These are phyloP conservation scores for Phacellophora camtschatica DNA, from an alignment of 30 jellyfish, hydroid and myxozoan genomes.

Conservation along the genomic window DNA sequence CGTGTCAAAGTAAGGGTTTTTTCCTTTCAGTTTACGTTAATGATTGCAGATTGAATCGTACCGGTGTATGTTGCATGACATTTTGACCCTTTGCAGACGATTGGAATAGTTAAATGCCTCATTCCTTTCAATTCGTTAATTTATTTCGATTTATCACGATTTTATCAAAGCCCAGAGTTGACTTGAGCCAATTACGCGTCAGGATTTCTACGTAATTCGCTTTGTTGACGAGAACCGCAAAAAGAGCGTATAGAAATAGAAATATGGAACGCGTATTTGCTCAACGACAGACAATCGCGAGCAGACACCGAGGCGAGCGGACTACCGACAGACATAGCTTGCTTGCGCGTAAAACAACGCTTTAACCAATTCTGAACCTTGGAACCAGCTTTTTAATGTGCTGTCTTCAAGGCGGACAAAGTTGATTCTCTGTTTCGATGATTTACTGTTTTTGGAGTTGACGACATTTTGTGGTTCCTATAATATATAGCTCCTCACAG, in stretches of 20 bases:
- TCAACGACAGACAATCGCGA: constrained; percentile 42
- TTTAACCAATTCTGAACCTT: constrained; percentile 24
- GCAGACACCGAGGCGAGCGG: constrained; percentile 53
- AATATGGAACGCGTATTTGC: constrained; percentile 53
- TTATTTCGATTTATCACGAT: constrained; percentile 64
- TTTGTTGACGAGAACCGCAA: constrained; percentile 60
- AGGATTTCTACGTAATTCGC: constrained; percentile 42
- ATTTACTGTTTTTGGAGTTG: constrained; percentile 17
- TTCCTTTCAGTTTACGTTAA: too few relatives aligned
- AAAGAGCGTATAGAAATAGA: constrained; percentile 57
- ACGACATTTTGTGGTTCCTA: constrained; percentile 51
- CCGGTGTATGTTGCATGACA: constrained; percentile 17
- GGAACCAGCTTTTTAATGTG: constrained; percentile 16
- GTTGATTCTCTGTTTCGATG: constrained; percentile 7
- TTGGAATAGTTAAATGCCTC: constrained; percentile 35
- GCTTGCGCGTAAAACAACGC: neutral
- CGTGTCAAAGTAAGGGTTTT: too few relatives aligned
- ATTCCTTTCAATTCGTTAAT: constrained; percentile 44
- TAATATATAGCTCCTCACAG: constrained; percentile 59
- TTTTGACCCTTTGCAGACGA: constrained; percentile 45
- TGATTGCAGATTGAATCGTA: too few relatives aligned
- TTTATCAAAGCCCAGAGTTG: constrained; percentile 53
- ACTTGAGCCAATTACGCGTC: constrained; percentile 65
- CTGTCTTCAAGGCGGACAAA: constrained; percentile 6
- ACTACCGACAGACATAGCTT: too few relatives aligned